phyloP scores from a whole-genome alignment of 2,113 vertebrate genomes.

The Esox niger region DNA sequence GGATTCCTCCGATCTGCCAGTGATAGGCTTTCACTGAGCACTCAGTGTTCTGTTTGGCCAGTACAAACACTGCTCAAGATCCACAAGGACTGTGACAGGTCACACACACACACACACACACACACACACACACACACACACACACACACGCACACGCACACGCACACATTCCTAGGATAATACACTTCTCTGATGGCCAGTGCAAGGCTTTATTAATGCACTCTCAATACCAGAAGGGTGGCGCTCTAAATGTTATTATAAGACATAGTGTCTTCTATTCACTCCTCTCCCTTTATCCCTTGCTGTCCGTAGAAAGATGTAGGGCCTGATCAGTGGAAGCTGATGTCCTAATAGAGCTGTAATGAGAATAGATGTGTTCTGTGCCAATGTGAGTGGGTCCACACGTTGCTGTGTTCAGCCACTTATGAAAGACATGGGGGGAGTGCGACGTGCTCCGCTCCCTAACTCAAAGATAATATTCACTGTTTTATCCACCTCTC shows the following conservation, averaged over 20 bases:
- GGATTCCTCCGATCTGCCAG: slow-evolving; percentile 29
- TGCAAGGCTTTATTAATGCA: slow-evolving; percentile 57
- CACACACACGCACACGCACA: slow-evolving; percentile 14
- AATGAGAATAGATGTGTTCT: slow-evolving; percentile 72
- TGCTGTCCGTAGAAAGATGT: slow-evolving; percentile 57
- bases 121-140: background rate
- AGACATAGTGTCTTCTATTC: slow-evolving; percentile 6
- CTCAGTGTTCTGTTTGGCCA: slow-evolving; percentile 28
- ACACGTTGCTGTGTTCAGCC: slow-evolving; percentile 56
- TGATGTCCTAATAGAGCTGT: slow-evolving; percentile 69
- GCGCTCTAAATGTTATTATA: background rate
- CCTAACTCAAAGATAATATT: slow-evolving; percentile 74
- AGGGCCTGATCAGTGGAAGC: slow-evolving; percentile 67
- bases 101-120: background rate
- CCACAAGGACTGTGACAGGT: no score
- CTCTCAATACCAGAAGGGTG: slow-evolving; percentile 59
- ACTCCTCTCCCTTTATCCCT: slow-evolving; percentile 14
- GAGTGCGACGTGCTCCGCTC: slow-evolving; percentile 52
- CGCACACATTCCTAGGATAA: slow-evolving; percentile 10
- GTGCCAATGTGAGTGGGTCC: slow-evolving; percentile 9
- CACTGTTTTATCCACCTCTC: slow-evolving; percentile 69
- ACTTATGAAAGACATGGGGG: slow-evolving; percentile 67
- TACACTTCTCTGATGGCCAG: slow-evolving; percentile 26
- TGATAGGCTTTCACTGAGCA: slow-evolving; percentile 20
- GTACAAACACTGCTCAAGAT: slow-evolving; percentile 32